These are phyloP conservation scores for Phrynosoma platyrhinos DNA, from an alignment of 2,113 vertebrate species.

Conservation along the genomic window DNA sequence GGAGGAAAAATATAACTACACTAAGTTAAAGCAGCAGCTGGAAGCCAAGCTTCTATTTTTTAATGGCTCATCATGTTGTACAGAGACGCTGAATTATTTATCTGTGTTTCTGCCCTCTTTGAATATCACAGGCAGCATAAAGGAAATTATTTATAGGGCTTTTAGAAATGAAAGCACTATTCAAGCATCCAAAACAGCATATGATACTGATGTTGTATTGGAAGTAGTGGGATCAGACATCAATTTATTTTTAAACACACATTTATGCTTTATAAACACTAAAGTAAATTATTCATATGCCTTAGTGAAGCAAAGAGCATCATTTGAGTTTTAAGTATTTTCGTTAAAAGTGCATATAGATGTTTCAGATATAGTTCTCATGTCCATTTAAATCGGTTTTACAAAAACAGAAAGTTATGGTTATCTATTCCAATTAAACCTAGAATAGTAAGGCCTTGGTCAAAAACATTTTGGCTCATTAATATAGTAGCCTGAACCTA, in stretches of 20 bases:
- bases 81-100: constrained; percentile 48
- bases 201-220: neutral
- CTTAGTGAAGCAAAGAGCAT: neutral
- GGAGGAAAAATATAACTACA: neutral
- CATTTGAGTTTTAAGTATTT: neutral
- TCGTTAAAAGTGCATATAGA: neutral
- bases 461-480: neutral
- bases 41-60: constrained; percentile 34
- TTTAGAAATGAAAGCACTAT: constrained; percentile 5
- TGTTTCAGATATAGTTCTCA: neutral
- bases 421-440: neutral
- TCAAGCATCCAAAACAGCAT: constrained; percentile 17
- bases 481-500: neutral
- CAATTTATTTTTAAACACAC: neutral
- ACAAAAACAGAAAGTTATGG: neutral
- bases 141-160: constrained; percentile 37
- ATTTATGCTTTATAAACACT: constrained; percentile 3
- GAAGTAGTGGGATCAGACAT: constrained; percentile 25
- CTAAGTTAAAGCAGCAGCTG: constrained; percentile 35
- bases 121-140: neutral
- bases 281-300: neutral
- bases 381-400: neutral
- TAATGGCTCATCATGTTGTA: constrained; percentile 24
- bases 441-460: neutral
- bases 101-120: constrained; percentile 29